Percentiles rank a stretch among this genome's conserved stretches.
Evolutionary conservation across 2,888 invertebrate genomes (phyloP).

Genomic region (Tiliacea aurago): DNA sequence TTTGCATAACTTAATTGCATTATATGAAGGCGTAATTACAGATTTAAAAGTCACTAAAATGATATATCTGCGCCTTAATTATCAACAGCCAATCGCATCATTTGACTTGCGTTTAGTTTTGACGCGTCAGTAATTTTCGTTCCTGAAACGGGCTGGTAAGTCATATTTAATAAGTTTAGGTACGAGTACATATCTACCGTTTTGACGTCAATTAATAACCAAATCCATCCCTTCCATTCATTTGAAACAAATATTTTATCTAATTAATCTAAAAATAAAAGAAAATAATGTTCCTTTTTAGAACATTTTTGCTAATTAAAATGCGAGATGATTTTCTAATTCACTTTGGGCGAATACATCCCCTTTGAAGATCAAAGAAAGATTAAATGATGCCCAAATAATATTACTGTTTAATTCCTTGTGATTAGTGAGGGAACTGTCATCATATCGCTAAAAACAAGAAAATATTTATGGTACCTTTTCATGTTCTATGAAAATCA

Average conservation of each 20-base stretch:
- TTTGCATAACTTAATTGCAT: too few species aligned
- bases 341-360: conserved; percentile 66
- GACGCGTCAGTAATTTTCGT: neutral
- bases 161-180: too few species aligned
- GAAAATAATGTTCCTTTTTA: conserved; percentile 11
- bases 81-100: too few species aligned
- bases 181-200: too few species aligned
- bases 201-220: too few species aligned
- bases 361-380: conserved; percentile 82
- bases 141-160: neutral
- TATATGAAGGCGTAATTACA: too few species aligned
- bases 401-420: conserved; percentile 78
- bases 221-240: neutral
- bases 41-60: too few species aligned
- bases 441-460: conserved; percentile 35
- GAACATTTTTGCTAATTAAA: conserved; percentile 51
- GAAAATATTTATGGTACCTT: too few species aligned
- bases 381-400: conserved; percentile 80
- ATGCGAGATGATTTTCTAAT: conserved; percentile 60
- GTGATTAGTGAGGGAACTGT: conserved; percentile 65
- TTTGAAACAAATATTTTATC: conserved; percentile 6
- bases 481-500: neutral
- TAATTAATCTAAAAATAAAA: conserved; percentile 28
- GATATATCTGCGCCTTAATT: too few species aligned
- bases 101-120: neutral